phyloP scores from a whole-genome alignment of 2,113 vertebrate species.

The Leptobrachium ailaonicum region DNA sequence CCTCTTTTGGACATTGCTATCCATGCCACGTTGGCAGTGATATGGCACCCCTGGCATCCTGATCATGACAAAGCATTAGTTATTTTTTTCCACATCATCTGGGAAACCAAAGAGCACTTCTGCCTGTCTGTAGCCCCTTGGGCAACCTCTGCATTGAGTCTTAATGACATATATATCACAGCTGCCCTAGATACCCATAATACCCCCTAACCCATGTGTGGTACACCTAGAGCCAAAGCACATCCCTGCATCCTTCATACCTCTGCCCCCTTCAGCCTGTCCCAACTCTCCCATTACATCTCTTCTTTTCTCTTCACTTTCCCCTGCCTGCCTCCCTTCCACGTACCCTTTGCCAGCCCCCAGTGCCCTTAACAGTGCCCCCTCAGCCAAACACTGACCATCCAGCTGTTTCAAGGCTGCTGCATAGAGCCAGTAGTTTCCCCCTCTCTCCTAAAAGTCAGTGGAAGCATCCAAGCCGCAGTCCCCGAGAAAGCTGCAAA shows the following conservation, averaged over 20 bases:
- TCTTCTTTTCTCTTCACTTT: not conserved
- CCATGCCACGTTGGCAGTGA: too few relatives aligned
- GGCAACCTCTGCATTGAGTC: not conserved
- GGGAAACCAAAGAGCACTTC: too few relatives aligned
- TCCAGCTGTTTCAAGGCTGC: constrained; percentile 21
- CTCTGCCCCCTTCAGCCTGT: not conserved
- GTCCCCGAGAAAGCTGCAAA: not conserved
- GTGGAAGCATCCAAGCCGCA: constrained; percentile 29
- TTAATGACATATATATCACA: not conserved
- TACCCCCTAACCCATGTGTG: constrained; percentile 33
- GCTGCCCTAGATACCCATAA: not conserved
- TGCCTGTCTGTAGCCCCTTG: not conserved
- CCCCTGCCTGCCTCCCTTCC: not conserved
- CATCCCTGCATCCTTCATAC: not conserved
- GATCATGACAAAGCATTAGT: not conserved
- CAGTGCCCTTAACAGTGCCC: not conserved
- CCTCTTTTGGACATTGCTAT: too few relatives aligned
- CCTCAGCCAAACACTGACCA: constrained; percentile 8
- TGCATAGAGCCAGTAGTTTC: constrained; percentile 10
- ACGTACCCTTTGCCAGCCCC: not conserved
- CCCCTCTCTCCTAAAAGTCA: not conserved
- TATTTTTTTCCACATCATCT: too few relatives aligned
- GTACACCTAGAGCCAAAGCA: constrained; percentile 27
- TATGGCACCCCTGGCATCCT: not conserved
- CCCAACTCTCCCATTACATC: not conserved